Base-by-base conservation (phyloP, 2,888 invertebrate genomes). In the Eurois occulta region DNA sequence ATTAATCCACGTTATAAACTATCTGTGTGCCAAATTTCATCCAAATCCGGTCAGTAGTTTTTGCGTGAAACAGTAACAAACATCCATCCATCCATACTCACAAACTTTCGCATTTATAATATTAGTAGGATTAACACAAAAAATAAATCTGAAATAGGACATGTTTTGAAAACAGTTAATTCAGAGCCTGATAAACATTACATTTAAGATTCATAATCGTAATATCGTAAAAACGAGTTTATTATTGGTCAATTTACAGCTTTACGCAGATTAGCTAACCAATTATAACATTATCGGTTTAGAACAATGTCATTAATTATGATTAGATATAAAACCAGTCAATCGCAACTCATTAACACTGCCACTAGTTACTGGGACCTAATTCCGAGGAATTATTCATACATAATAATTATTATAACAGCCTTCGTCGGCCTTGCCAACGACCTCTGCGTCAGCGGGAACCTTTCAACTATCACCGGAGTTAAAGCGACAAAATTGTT, bases 401-500 rank as follows among this genome's bases (percentile, higher is more conserved):
- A 78, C 75, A 82, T 79, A 80, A 78, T 69, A 72, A 74, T 69
- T 58, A 55, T 43, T 24, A 13, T 43, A 38, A 46, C 35, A 62
- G 75, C 65, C 41, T 72, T 86, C 10, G 21, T 83, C 91, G 90
- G 86, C 94, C 94, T 95, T 94, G 94, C 89, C 28, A 86, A 88
- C 92, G 93, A 89, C 95, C 95, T 95, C 92, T 92, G 86, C 89
- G 89, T 91, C 91, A 91, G 88, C 85, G 84, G 86, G 89, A 91
- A 92, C 91, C 90, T 92, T 92, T 90, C 88, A 90, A 94, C 93
- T 94, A 92, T 94, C 93, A 91, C 93, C 84, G 77, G 62, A n/a
- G 72, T 81, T 82, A 7, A 16, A 52, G 10, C 7, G 55, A 84
- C 83, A 68, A 87, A 75, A 28, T 78, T 85, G 41, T 71, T 66